Percentiles rank a stretch among this genome's conserved stretches.
phyloP scores from a whole-genome alignment of 2,888 invertebrate genomes.

The Mactromeris polynyma region DNA sequence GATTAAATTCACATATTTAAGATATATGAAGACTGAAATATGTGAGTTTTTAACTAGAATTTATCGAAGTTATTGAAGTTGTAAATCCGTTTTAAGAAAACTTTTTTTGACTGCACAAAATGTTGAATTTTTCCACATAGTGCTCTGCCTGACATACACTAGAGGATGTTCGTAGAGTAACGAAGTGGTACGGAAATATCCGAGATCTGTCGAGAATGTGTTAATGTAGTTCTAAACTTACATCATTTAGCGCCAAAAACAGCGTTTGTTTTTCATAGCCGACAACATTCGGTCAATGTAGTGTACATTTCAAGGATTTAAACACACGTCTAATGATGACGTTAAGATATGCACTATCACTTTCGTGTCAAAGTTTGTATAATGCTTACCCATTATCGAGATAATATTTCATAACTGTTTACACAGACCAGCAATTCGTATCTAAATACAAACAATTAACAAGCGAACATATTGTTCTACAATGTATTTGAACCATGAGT shows the following conservation, averaged over 20 bases:
- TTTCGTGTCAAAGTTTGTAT: constrained; percentile 39
- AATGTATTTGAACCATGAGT: neutral
- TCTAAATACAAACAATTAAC: constrained; percentile 16
- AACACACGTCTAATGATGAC: neutral
- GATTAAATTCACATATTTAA: too few species aligned
- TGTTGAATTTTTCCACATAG: too few species aligned
- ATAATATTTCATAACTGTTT: constrained; percentile 41
- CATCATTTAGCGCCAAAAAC: neutral
- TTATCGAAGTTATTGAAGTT: too few species aligned
- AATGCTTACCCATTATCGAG: neutral
- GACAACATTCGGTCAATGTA: neutral
- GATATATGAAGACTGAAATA: too few species aligned
- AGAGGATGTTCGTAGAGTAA: too few species aligned
- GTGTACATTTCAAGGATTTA: neutral
- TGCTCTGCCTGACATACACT: too few species aligned
- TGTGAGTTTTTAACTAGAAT: too few species aligned
- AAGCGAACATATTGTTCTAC: constrained; percentile 8
- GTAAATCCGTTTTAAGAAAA: too few species aligned
- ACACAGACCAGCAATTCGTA: neutral
- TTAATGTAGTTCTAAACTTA: neutral
- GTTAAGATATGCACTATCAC: constrained; percentile 23
- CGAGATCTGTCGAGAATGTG: too few species aligned
- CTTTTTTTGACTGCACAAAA: too few species aligned
- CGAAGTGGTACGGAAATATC: too few species aligned
- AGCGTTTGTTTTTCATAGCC: neutral